Conservation (phyloP, 2,888 invertebrate genomes). For the Torymus tubicola region DNA sequence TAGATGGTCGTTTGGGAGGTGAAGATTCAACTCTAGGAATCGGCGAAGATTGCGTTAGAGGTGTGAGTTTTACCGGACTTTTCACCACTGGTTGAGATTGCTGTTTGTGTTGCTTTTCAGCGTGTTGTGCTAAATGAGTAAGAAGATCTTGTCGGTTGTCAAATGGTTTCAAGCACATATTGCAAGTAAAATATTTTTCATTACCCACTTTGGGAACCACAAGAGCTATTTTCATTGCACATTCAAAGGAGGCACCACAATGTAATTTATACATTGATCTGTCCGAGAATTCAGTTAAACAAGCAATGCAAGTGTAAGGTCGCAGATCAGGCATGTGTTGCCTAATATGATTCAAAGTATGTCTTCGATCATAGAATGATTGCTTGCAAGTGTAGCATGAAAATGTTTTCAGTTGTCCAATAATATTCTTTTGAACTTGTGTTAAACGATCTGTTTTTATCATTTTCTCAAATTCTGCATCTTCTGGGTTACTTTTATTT, state of each 20-base stretch:
- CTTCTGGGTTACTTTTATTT: slow-evolving; percentile 50
- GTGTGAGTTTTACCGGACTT: slow-evolving; percentile 64
- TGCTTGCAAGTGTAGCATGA: slow-evolving; percentile 72
- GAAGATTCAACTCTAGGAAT: slow-evolving; percentile 19
- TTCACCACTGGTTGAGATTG: slow-evolving; percentile 59
- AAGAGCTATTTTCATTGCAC: slow-evolving; percentile 78
- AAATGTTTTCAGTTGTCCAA: slow-evolving; percentile 73
- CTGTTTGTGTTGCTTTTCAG: slow-evolving; percentile 68
- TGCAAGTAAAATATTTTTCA: slow-evolving; percentile 74
- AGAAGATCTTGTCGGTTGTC: slow-evolving; percentile 70
- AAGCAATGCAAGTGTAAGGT: slow-evolving; percentile 73
- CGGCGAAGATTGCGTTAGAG: slow-evolving; percentile 50
- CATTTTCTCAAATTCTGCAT: slow-evolving; percentile 59
- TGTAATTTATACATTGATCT: slow-evolving; percentile 71
- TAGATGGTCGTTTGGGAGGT: slow-evolving; percentile 1
- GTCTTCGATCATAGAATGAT: slow-evolving; percentile 69
- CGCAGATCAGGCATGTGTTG: slow-evolving; percentile 73
- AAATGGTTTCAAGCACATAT: slow-evolving; percentile 72
- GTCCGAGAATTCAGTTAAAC: slow-evolving; percentile 72
- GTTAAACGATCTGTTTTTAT: slow-evolving; percentile 64
- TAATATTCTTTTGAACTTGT: slow-evolving; percentile 73
- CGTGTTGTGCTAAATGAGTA: slow-evolving; percentile 69
- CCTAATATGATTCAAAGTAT: slow-evolving; percentile 72
- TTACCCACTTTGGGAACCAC: slow-evolving; percentile 71
- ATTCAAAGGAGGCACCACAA: slow-evolving; percentile 76